A percentile compares a stretch with the other conserved stretches of the same genome.
These are phyloP conservation scores for Lacanobia oleracea DNA, from an alignment of 2,888 invertebrate species.

Conservation along the genomic window DNA sequence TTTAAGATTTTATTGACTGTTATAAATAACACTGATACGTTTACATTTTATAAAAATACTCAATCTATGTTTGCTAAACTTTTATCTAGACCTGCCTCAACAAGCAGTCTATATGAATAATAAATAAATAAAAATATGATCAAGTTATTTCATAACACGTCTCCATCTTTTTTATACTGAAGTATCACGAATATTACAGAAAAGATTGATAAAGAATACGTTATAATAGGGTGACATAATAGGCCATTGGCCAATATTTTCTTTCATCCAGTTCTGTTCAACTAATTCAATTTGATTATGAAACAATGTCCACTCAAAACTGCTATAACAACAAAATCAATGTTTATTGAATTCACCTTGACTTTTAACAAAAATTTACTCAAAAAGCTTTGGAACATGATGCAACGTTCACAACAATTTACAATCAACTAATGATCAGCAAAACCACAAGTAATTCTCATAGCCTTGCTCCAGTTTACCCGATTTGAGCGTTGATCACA, in stretches of 20 bases:
- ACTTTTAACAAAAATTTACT: constrained; percentile 10
- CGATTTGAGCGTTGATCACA: constrained; percentile 44
- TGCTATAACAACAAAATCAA: background rate
- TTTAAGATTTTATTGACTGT: background rate
- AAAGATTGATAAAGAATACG: too few relatives aligned
- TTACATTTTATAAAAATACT: background rate
- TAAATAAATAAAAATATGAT: too few relatives aligned
- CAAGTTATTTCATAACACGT: background rate
- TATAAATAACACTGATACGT: background rate
- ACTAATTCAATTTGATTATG: background rate
- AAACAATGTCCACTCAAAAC: too few relatives aligned
- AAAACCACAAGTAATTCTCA: constrained; percentile 55
- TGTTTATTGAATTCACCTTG: constrained; percentile 18
- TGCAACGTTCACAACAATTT: constrained; percentile 29
- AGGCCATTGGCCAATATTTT: background rate
- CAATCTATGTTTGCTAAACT: background rate
- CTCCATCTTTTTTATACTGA: too few relatives aligned
- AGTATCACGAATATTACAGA: too few relatives aligned
- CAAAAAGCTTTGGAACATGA: constrained; percentile 21
- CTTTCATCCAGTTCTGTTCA: background rate
- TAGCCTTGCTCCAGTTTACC: constrained; percentile 64
- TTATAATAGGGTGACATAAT: too few relatives aligned
- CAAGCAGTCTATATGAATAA: background rate
- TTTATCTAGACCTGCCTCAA: background rate
- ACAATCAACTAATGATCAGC: constrained; percentile 46